Base-by-base conservation (phyloP, 2,113 vertebrate genomes). In the Tetrax tetrax region DNA sequence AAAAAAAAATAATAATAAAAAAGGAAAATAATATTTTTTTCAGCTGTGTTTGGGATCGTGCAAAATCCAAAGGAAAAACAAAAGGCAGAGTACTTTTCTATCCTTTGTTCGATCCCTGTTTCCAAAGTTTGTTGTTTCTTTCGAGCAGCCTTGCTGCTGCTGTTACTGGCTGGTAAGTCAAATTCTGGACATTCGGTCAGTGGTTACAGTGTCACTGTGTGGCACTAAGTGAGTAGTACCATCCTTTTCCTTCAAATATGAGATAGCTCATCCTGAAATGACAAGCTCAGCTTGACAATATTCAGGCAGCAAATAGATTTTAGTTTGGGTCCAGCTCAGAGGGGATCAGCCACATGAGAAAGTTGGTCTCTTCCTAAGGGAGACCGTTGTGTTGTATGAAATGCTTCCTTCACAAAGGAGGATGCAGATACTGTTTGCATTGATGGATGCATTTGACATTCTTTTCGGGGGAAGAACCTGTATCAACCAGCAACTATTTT, bases 31-130 rank as follows among this genome's bases (percentile, higher is more conserved):
- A 48, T 13, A 43, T 4, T 5, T 64, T 11, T 90, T 90, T 72
- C 18, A 68, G 19, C 31, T 70, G 7, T 1, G 0, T 77, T 57
- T 61, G 54, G n/a, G 10, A 27, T 50, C 1, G 41, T 57, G n/a
- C 14, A 84, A 81, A 90, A 89, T 50, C 33, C 80, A 20, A 81
- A 77, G 6, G 5, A 28, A 81, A 66, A 64, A 24, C 2, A 43
- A 64, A 65, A 61, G 24, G 1, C 4, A 2, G 53, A 79, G 4
- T 31, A 53, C 71, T 64, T 69, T 63, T 60, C 33, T 25, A 8
- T 6, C 12, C 4, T 76, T 76, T 60, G 6, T 69, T 77, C 0
- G 0, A 15, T 57, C 28, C 5, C 24, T 1, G 2, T 66, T 94
- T 86, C 27, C 29, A 31, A 57, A 3, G 7, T 60, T 83, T 1